Evolutionary conservation across 2,113 vertebrate genomes (phyloP).

Genomic region (Macquaria australasica): DNA sequence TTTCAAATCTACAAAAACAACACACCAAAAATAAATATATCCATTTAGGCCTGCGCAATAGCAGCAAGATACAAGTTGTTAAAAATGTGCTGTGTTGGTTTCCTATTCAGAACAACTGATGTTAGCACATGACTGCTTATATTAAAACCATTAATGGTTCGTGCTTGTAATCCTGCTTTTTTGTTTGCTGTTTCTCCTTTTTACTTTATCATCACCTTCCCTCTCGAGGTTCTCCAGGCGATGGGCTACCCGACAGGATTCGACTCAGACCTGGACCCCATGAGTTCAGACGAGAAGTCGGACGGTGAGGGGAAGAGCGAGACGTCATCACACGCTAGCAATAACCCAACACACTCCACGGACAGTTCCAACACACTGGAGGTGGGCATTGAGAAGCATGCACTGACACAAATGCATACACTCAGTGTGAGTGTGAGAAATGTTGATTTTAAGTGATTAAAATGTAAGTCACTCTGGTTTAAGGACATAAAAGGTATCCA

Average conservation of each 20-base stretch:
- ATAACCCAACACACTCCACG: constrained; percentile 94
- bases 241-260: constrained; percentile 99
- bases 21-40: neutral
- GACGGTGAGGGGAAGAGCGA: constrained; percentile 97
- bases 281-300: constrained; percentile 98
- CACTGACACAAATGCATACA: neutral
- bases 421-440: neutral
- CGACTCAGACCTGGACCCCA: constrained; percentile 95
- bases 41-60: neutral
- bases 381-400: constrained; percentile 76
- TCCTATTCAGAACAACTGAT: no score
- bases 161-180: no score
- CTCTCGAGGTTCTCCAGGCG: constrained; percentile 93
- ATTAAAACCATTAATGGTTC: no score
- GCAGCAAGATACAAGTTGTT: neutral
- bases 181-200: neutral
- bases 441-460: neutral
- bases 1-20: neutral
- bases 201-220: neutral
- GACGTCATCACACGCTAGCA: constrained; percentile 94
- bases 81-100: neutral
- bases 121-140: no score
- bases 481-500: neutral
- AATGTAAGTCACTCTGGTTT: constrained; percentile 3
- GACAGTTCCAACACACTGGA: constrained; percentile 97